Evolutionary conservation across 1,140 invertebrate genomes (phyloP), one percentile per base, ranked within the genome.

Genomic region (Cataglyphis hispanica): DNA sequence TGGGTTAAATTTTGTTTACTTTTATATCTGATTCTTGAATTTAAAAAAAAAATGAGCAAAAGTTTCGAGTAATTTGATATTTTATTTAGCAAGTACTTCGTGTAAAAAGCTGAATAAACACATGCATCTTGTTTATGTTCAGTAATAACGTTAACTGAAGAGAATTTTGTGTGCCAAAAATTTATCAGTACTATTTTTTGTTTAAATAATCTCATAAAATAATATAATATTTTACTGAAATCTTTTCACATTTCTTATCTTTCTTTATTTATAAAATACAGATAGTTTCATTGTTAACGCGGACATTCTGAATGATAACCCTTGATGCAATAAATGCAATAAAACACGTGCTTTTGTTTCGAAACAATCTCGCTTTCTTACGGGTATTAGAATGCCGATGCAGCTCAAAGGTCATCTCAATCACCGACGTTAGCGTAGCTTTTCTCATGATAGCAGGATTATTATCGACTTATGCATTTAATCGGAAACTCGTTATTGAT

Each of bases 321-420:
- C 7, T 46, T n/a, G 11, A 43, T 43, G 37, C 25, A 6, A 19
- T 13, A 22, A 25, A 22, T 43, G 37, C 13, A 22, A 53, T 11
- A 10, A 19, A 11, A 53, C 67, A 19, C 6, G 25, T n/a, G 31
- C 46, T 58, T 80, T 80, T 56, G 46, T 70, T 70, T 80, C 64
- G 63, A 80, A 80, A 80, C 46, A 4, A 43, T 76, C 27, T 43
- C 58, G 64, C 46, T 43, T 69, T 76, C 76, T 75, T 72, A 58
- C 56, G 19, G 58, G 34, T 50, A 88, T 81, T 83, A 77, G 86
- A 89, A 88, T 89, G 88, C 80, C 88, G 40, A 19, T 63, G 43
- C 72, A 56, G 84, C 50, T 76, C 70, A 89, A 89, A 89, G 88
- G 87, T 89, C 83, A 89, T 60, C 50, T 50, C 66, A 69, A 74